Base-by-base conservation (phyloP, 1,140 invertebrate genomes). In the Sycophila sp. region DNA sequence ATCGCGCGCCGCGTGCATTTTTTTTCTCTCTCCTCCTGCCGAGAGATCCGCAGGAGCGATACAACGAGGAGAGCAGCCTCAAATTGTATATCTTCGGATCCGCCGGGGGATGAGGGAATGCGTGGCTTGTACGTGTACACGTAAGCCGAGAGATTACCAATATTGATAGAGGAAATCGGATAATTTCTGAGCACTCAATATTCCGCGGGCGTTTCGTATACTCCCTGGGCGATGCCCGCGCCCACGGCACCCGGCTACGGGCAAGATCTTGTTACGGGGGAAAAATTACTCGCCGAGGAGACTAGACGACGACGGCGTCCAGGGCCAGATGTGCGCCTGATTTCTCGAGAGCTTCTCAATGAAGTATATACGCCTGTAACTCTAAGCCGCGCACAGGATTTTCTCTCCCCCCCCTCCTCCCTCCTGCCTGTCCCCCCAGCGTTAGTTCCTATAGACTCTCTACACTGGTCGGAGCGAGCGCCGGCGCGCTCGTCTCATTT, bases 131-230 rank as follows among this genome's bases (percentile, higher is more conserved):
- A 26, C 17, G 40, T 2, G 5, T 47, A 47, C 62, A 19, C 32
- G 53, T 59, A 66, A 59, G 55, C 62, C 51, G 53, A 59, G 42
- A 71, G 69, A 71, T 71, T 71, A 71, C 69, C 69, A 71, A 71
- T 71, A 71, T 71, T 71, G 62, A 71, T 71, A 71, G 47, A 71
- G 69, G 62, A 65, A 71, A 71, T 71, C 69, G 62, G 69, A 71
- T 71, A 71, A 71, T 71, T 65, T 71, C 62, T 65, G 69, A 65
- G 62, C 62, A 66, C 62, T 71, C 69, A 71, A 71, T 71, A 71
- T 71, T 71, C 69, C 69, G 45, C 69, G 42, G 34, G 55, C 62
- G 69, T 71, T 36, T 42, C 51, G 15, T 7, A 7, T 13, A 30
- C 24, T 19, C 56, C 36, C 17, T 24, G 15, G 22, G n/a, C 34